phyloP scores from a whole-genome alignment of 2,113 vertebrate species.

The Syrrhaptes paradoxus region DNA sequence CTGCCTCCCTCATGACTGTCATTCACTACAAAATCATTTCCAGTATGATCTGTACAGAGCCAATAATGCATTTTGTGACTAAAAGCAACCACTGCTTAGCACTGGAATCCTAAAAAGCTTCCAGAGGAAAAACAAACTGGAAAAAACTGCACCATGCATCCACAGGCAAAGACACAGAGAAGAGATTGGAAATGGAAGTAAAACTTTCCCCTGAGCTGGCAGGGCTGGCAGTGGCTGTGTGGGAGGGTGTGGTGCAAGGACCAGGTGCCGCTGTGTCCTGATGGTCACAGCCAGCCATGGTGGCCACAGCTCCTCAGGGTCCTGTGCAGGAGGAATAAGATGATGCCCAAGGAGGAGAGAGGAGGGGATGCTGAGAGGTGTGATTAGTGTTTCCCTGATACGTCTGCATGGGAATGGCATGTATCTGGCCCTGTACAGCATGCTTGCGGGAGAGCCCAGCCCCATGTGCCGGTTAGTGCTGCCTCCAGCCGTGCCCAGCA shows the following conservation, averaged over 20 bases:
- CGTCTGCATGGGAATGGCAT: background rate
- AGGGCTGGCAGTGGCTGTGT: background rate
- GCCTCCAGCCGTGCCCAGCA: background rate
- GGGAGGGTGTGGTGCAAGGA: background rate
- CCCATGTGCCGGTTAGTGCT: rapidly evolving
- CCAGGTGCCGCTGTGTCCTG: background rate
- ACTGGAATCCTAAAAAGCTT: background rate
- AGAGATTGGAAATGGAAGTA: background rate
- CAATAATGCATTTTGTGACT: constrained; percentile 22
- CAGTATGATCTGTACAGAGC: background rate
- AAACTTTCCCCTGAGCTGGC: background rate
- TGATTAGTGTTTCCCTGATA: background rate
- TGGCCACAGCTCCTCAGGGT: background rate
- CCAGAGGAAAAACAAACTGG: background rate
- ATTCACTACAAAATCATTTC: constrained; percentile 44
- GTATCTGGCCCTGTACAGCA: background rate
- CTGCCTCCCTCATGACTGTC: constrained; percentile 25
- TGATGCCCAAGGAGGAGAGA: background rate
- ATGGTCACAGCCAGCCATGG: background rate
- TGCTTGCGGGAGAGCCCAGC: rapidly evolving
- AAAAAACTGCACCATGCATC: background rate
- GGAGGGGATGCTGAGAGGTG: background rate
- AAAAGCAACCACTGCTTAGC: constrained; percentile 4
- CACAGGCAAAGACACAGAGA: background rate
- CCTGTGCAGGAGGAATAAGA: rapidly evolving